Base-by-base conservation (phyloP, 2,888 invertebrate species). In the Hypomecis punctinalis region DNA sequence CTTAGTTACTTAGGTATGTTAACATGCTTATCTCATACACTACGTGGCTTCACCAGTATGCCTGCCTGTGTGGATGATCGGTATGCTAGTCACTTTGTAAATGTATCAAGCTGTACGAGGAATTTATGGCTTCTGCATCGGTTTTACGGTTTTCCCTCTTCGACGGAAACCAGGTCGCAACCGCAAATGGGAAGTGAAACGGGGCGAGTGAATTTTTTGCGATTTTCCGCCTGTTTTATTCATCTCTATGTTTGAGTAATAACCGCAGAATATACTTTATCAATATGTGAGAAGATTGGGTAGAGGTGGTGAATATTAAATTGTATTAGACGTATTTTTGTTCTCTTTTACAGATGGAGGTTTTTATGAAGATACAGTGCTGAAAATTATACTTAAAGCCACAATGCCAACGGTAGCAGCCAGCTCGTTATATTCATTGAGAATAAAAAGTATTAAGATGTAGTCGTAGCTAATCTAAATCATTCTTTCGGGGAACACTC, bases 1-100 rank as follows among this genome's bases (percentile, higher is more conserved):
- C 23, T 23, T 23, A 3, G 23, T 23, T 23, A 23, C 23, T 23
- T 23, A 23, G 23, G 23, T 23, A 23, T 23, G 23, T 23, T 23
- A 23, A 23, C 7, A 78, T 76, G 63, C 75, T 80, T 82, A 78
- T 79, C 47, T 47, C 37, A 13, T 23, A 47, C 39, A 39, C 5
- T 33, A 47, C 2, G 5, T 36, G 11, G 10, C 10, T 10, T 10
- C 1, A 6, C 6, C 3, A 37, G 37, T 49, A 7, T 11, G 3
- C 5, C 13, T 23, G 40, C n/a, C 40, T 33, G 33, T 52, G 33
- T 42, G 9, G 33, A 43, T 73, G 63, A 63, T 61, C 68, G 56
- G 40, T 56, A 56, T 47, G 56, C 56, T 56, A 62, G 67, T 62
- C 49, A 45, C 59, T 58, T 46, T 42, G 68, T 73, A 73, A 70